Conservation (phyloP, 1,140 invertebrate species). For the Cherax destructor region DNA sequence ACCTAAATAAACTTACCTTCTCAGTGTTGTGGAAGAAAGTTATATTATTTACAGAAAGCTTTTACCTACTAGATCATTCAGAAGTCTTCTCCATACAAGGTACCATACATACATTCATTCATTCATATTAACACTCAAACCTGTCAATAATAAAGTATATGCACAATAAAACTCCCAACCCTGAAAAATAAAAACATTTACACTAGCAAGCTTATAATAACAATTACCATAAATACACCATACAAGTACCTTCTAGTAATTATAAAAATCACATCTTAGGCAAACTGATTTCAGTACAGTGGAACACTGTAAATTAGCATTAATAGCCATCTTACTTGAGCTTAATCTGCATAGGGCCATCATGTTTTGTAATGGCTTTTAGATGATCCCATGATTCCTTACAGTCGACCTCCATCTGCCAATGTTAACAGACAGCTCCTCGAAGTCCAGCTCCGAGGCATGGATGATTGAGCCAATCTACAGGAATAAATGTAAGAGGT, state of each 20-base stretch:
- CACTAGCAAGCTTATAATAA: no score
- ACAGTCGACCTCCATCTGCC: conserved; percentile 93
- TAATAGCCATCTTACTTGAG: conserved; percentile 64
- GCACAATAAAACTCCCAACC: no score
- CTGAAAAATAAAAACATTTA: no score
- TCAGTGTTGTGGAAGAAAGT: no score
- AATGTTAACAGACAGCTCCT: conserved; percentile 90
- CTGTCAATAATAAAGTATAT: neutral
- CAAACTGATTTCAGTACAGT: neutral
- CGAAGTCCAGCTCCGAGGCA: conserved; percentile 95
- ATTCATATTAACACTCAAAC: no score
- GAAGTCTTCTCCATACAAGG: no score
- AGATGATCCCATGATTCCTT: conserved; percentile 98
- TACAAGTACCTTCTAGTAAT: neutral
- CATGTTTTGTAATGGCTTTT: conserved; percentile 96
- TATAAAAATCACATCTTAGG: no score
- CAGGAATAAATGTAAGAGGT: conserved; percentile 71
- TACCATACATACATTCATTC: no score
- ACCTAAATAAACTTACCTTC: no score
- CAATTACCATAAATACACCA: neutral
- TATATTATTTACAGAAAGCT: no score
- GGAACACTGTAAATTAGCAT: neutral
- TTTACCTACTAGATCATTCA: no score
- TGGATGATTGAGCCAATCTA: conserved; percentile 93
- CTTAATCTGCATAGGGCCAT: conserved; percentile 85